Evolutionary conservation across 2,888 invertebrate species (phyloP).

Genomic region (Cheilosia variabilis): DNA sequence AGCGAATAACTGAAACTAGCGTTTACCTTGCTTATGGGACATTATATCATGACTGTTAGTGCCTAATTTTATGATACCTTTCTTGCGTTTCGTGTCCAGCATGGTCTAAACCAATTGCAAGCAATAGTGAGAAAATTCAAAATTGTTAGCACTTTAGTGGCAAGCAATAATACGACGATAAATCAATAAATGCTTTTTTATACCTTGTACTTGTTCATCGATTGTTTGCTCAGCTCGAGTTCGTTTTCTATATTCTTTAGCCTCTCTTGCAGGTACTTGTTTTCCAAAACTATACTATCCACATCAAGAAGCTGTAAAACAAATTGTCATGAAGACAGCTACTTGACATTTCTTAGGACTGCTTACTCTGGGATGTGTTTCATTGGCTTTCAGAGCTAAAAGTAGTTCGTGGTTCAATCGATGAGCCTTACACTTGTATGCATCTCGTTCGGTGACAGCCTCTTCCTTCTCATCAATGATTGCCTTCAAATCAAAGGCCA

Average conservation of each 20-base stretch:
- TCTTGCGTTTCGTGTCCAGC: conserved; percentile 89
- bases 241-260: conserved; percentile 91
- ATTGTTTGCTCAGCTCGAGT: conserved; percentile 89
- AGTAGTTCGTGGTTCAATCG: conserved; percentile 92
- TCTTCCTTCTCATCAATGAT: conserved; percentile 94
- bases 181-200: conserved; percentile 2
- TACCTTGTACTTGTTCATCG: conserved; percentile 91
- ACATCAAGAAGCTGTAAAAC: conserved; percentile 87
- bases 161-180: conserved; percentile 60
- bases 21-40: conserved; percentile 91
- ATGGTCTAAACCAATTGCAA: conserved; percentile 84
- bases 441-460: conserved; percentile 90
- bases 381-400: conserved; percentile 85
- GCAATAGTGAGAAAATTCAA: conserved; percentile 76
- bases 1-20: conserved; percentile 47
- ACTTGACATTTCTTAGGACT: background rate
- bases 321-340: conserved; percentile 1
- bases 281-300: conserved; percentile 91
- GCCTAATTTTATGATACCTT: conserved; percentile 88
- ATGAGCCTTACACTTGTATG: conserved; percentile 92
- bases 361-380: conserved; percentile 80
- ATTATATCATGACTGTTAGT: conserved; percentile 89
- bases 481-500: conserved; percentile 90
- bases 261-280: conserved; percentile 92
- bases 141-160: conserved; percentile 33